These are phyloP conservation scores for Mola mola DNA, from an alignment of 2,113 vertebrate genomes.

Conservation along the genomic window DNA sequence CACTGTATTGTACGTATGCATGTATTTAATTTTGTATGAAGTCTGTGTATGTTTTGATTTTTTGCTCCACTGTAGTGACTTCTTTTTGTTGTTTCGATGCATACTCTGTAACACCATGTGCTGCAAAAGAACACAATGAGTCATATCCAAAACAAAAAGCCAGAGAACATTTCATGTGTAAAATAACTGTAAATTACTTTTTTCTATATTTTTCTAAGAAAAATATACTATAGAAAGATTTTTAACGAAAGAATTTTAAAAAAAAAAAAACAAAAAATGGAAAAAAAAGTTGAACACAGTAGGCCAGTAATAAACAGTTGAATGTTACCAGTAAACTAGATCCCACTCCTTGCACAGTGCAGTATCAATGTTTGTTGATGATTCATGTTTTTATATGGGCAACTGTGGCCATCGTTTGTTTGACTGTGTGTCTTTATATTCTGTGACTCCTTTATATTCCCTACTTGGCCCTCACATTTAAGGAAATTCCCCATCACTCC, in stretches of 20 bases:
- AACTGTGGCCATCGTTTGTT: slow-evolving; percentile 44
- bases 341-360: slow-evolving; percentile 70
- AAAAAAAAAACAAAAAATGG: slow-evolving; percentile 70
- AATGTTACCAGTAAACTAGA: slow-evolving; percentile 77
- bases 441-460: slow-evolving; percentile 18
- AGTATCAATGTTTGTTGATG: slow-evolving; percentile 62
- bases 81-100: slow-evolving; percentile 71
- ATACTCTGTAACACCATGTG: slow-evolving; percentile 75
- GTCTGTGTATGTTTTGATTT: slow-evolving; percentile 57
- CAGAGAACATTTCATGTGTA: slow-evolving; percentile 76
- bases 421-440: slow-evolving; percentile 13
- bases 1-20: slow-evolving; percentile 81
- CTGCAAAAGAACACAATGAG: slow-evolving; percentile 68
- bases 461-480: slow-evolving; percentile 32
- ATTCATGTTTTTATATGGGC: slow-evolving; percentile 54
- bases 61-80: slow-evolving; percentile 62
- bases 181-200: slow-evolving; percentile 79
- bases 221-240: slow-evolving; percentile 68
- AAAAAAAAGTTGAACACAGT: slow-evolving; percentile 72
- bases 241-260: slow-evolving; percentile 75
- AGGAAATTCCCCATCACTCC: slow-evolving; percentile 5
- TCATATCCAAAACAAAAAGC: slow-evolving; percentile 66
- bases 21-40: slow-evolving; percentile 75
- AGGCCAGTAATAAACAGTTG: slow-evolving; percentile 81
- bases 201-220: slow-evolving; percentile 83